Evolutionary conservation across 2,888 invertebrate genomes (phyloP).

Genomic region (Brachylomia viminalis): DNA sequence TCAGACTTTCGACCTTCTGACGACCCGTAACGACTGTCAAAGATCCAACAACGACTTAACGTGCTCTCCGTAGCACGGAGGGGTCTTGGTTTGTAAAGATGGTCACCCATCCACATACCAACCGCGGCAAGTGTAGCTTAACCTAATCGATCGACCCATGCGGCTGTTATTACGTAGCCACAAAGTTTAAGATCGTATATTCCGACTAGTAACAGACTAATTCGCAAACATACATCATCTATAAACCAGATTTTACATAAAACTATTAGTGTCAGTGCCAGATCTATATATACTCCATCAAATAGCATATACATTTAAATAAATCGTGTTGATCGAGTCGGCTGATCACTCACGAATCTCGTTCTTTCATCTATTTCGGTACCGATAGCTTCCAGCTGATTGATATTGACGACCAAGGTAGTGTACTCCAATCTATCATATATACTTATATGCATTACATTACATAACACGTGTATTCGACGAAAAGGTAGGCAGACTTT

Average conservation of each 20-base stretch:
- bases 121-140: too few species aligned
- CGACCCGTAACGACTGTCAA: too few species aligned
- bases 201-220: constrained; percentile 18
- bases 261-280: constrained; percentile 54
- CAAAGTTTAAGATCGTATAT: too few species aligned
- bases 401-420: constrained; percentile 63
- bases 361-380: constrained; percentile 83
- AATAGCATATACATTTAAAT: constrained; percentile 55
- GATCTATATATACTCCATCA: constrained; percentile 52
- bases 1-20: too few species aligned
- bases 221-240: constrained; percentile 37
- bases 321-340: constrained; percentile 65
- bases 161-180: too few species aligned
- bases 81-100: too few species aligned
- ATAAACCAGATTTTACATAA: constrained; percentile 33
- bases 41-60: too few species aligned
- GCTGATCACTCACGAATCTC: constrained; percentile 66
- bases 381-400: constrained; percentile 74
- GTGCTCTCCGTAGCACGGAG: too few species aligned
- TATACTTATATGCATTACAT: constrained; percentile 7
- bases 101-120: too few species aligned
- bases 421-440: constrained; percentile 15
- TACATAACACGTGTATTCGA: neutral
- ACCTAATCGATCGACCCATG: too few species aligned
- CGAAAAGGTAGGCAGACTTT: neutral